Evolutionary conservation across 1,140 invertebrate species (phyloP).

Genomic region (Drosophila equinoxialis): DNA sequence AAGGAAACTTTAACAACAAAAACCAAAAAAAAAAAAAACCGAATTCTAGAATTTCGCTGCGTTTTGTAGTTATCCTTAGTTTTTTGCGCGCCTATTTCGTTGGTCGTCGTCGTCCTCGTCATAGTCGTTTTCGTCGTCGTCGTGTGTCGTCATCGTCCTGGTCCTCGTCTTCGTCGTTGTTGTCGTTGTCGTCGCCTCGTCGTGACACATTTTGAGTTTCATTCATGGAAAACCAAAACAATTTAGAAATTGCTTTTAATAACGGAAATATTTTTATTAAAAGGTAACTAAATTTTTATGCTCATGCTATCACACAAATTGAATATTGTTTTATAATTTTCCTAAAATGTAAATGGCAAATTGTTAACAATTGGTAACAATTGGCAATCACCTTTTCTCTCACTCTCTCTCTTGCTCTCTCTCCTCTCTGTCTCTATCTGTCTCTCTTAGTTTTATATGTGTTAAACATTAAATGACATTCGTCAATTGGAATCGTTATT

Average conservation of each 20-base stretch:
- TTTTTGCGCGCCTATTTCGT: slow-evolving; percentile 46
- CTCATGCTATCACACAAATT: slow-evolving; percentile 32
- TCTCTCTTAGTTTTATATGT: not conserved
- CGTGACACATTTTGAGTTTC: slow-evolving; percentile 32
- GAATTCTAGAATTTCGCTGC: slow-evolving; percentile 45
- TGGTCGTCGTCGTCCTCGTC: slow-evolving; percentile 17
- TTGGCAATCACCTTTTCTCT: not conserved
- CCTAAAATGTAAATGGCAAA: slow-evolving; percentile 17
- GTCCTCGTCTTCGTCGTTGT: slow-evolving; percentile 5
- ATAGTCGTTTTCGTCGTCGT: no score
- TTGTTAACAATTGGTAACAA: slow-evolving; percentile 13
- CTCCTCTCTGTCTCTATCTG: no score
- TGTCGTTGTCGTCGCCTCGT: slow-evolving; percentile 13
- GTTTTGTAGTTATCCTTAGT: not conserved
- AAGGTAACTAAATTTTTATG: slow-evolving; percentile 70
- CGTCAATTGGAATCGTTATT: not conserved
- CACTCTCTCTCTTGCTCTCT: not conserved
- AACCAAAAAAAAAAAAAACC: slow-evolving; percentile 42
- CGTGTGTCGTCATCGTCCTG: slow-evolving; percentile 21
- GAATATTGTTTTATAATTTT: slow-evolving; percentile 3
- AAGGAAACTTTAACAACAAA: slow-evolving; percentile 20
- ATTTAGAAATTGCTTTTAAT: slow-evolving; percentile 83
- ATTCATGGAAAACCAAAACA: slow-evolving; percentile 83
- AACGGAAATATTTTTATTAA: slow-evolving; percentile 83
- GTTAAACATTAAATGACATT: slow-evolving; percentile 1